Percentiles rank a stretch among this genome's conserved stretches.
Conservation (phyloP, 2,797 vertebrate species). For the Calcarius lapponicus region DNA sequence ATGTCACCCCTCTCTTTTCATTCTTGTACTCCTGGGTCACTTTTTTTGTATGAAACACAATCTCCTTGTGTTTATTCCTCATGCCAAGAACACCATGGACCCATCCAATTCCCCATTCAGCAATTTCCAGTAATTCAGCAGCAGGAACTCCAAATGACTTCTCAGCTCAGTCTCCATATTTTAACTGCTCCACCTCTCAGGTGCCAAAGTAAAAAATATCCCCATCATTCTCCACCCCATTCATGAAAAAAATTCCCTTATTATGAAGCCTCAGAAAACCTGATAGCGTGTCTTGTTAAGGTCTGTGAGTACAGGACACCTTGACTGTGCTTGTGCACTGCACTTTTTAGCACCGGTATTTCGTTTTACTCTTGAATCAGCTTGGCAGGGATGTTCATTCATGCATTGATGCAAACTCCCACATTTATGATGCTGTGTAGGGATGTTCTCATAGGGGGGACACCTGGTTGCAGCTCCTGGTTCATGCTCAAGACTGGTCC, state of each 20-base stretch:
- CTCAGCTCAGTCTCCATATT: not conserved
- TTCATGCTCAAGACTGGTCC: fast-evolving
- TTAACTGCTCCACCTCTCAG: not conserved
- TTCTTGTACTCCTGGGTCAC: not conserved
- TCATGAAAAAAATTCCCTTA: not conserved
- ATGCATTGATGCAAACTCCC: not conserved
- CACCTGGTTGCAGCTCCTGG: not conserved
- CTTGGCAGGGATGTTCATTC: not conserved
- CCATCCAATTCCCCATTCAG: not conserved
- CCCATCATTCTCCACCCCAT: not conserved
- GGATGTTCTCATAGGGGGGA: not conserved
- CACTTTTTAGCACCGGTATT: not conserved
- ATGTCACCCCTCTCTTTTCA: not conserved
- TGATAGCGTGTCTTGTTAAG: not conserved
- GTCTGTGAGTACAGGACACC: not conserved
- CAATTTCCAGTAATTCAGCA: not conserved
- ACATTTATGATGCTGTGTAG: not conserved
- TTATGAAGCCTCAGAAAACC: not conserved
- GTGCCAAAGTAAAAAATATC: not conserved
- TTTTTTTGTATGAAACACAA: not conserved
- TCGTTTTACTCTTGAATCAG: not conserved
- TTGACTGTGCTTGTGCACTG: not conserved
- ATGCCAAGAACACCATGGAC: fast-evolving
- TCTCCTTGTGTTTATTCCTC: not conserved
- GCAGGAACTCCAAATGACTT: not conserved